Evolutionary conservation across 2,113 vertebrate species (phyloP).

Genomic region (Myanophis thanlyinensis): DNA sequence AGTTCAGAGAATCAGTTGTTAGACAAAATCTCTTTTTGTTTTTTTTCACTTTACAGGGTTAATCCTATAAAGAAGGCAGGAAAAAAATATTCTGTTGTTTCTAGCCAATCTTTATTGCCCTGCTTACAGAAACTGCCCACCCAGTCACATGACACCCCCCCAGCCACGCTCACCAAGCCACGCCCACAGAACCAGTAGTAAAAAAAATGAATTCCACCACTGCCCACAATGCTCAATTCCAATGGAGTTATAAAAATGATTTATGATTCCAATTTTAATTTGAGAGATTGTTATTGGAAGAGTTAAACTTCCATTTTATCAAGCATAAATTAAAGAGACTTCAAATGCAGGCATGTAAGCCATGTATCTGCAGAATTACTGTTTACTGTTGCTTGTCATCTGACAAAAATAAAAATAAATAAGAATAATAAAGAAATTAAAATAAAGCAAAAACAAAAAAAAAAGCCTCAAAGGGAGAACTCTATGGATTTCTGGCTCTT

Average conservation of each 20-base stretch:
- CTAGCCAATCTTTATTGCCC: too few species aligned
- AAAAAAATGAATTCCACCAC: too few species aligned
- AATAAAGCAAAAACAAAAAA: not conserved
- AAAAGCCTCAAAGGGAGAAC: not conserved
- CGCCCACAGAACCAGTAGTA: too few species aligned
- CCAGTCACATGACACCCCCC: too few species aligned
- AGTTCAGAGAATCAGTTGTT: too few species aligned
- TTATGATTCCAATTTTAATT: not conserved
- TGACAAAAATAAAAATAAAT: not conserved
- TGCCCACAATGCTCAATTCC: not conserved
- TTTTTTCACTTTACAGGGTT: too few species aligned
- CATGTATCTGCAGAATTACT: not conserved
- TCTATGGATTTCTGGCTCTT: not conserved
- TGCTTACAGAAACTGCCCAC: too few species aligned
- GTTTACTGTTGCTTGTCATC: not conserved
- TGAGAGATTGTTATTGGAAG: not conserved
- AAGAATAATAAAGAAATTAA: not conserved
- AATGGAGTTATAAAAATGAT: conserved; percentile 4
- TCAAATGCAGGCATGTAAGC: not conserved
- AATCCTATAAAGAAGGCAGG: too few species aligned
- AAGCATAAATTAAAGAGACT: not conserved
- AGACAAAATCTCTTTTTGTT: too few species aligned
- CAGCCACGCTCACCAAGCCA: too few species aligned
- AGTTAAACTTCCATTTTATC: not conserved
- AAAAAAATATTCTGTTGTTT: too few species aligned